Conservation (phyloP, 1,140 invertebrate species). For the Gryllus bimaculatus region DNA sequence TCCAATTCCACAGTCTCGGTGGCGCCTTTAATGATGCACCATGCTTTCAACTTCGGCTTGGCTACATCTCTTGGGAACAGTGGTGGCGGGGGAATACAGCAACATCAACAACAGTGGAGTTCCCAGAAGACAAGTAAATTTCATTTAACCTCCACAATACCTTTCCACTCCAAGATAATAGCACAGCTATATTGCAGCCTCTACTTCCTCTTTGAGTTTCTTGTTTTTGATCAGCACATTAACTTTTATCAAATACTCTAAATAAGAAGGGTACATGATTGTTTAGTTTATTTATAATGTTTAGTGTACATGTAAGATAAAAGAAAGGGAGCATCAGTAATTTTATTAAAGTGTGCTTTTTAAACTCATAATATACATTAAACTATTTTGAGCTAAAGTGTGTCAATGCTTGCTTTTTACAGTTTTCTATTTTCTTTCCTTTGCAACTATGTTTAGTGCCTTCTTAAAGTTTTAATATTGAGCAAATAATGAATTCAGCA, state of each 20-base stretch:
- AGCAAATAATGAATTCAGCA: neutral
- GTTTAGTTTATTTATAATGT: too few species aligned
- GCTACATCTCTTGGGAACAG: slow-evolving; percentile 34
- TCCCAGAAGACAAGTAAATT: slow-evolving; percentile 47
- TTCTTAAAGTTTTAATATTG: neutral
- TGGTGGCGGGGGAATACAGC: slow-evolving; percentile 44
- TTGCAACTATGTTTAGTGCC: too few species aligned
- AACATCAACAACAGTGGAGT: slow-evolving; percentile 48
- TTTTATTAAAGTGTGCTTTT: too few species aligned
- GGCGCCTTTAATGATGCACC: slow-evolving; percentile 44
- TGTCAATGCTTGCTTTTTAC: too few species aligned
- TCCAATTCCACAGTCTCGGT: slow-evolving; percentile 21
- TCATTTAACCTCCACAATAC: slow-evolving; percentile 27
- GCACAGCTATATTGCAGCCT: slow-evolving; percentile 7
- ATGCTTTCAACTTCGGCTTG: slow-evolving; percentile 49
- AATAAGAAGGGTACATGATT: too few species aligned
- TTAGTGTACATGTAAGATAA: too few species aligned
- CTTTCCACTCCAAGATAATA: neutral
- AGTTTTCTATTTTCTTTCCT: too few species aligned
- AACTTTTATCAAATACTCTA: too few species aligned
- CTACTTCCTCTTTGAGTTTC: neutral
- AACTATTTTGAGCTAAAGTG: too few species aligned
- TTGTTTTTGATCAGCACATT: neutral
- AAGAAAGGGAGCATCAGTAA: too few species aligned
- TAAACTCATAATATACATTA: too few species aligned